Evolutionary conservation across 2,113 vertebrate species (phyloP).

Genomic region (Lucifuga dentata): DNA sequence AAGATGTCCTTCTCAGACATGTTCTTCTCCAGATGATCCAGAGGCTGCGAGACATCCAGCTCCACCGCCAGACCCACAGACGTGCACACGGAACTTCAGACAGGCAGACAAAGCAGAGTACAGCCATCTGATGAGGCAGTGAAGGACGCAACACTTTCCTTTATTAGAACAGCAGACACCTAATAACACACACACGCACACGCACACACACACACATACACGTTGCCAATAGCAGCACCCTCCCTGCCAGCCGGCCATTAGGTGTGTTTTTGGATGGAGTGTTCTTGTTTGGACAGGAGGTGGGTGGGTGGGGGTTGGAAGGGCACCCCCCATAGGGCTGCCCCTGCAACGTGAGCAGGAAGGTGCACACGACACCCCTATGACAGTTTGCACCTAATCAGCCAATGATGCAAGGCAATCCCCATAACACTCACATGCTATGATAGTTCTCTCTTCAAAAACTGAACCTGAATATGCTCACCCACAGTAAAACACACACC

Average conservation of each 20-base stretch:
- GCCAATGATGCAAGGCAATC: slow-evolving; percentile 75
- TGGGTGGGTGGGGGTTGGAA: slow-evolving; percentile 32
- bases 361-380: slow-evolving; percentile 76
- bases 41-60: slow-evolving; percentile 56
- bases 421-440: slow-evolving; percentile 65
- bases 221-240: slow-evolving; percentile 68
- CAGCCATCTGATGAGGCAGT: slow-evolving; percentile 78
- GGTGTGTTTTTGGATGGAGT: slow-evolving; percentile 60
- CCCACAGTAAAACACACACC: slow-evolving; percentile 12
- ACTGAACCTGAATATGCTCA: slow-evolving; percentile 6
- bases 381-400: slow-evolving; percentile 73
- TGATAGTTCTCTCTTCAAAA: neutral
- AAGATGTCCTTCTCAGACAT: slow-evolving; percentile 6
- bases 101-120: slow-evolving; percentile 66
- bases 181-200: slow-evolving; percentile 66
- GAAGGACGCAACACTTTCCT: slow-evolving; percentile 78
- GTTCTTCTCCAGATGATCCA: slow-evolving; percentile 62
- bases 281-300: slow-evolving; percentile 70
- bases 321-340: slow-evolving; percentile 74
- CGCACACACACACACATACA: slow-evolving; percentile 49
- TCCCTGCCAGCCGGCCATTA: slow-evolving; percentile 62
- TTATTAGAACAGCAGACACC: slow-evolving; percentile 84
- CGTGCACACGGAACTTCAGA: slow-evolving; percentile 49
- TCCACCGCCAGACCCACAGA: slow-evolving; percentile 48
- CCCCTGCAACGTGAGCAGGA: slow-evolving; percentile 79